Percentiles rank a stretch among this genome's conserved stretches.
These are phyloP conservation scores for Numenius arquata DNA, from an alignment of 2,113 vertebrate genomes.

Conservation along the genomic window DNA sequence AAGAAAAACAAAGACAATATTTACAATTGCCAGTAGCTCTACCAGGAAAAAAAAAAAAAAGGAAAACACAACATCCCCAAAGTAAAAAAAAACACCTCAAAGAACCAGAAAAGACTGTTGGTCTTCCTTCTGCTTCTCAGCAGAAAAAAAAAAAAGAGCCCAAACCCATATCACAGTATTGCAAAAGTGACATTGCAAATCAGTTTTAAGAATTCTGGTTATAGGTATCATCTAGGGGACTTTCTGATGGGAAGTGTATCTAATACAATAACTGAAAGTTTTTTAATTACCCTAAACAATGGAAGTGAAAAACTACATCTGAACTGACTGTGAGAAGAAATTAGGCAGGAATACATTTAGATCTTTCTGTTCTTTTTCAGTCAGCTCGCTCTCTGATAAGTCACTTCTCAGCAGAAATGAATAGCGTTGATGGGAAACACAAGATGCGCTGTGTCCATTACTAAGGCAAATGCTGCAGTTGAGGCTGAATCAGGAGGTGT, in stretches of 20 bases:
- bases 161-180: not conserved
- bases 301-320: not conserved
- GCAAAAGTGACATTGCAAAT: not conserved
- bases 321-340: not conserved
- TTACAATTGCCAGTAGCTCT: not conserved
- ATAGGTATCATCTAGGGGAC: not conserved
- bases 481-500: not conserved
- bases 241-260: not conserved
- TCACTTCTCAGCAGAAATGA: conserved; percentile 11
- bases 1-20: not conserved
- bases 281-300: conserved; percentile 11
- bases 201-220: not conserved
- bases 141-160: not conserved
- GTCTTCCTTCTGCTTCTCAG: not conserved
- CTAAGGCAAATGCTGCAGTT: not conserved
- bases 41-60: not conserved
- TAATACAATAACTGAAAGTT: conserved; percentile 34
- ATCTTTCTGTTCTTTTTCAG: not conserved
- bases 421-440: not conserved
- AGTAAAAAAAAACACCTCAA: not conserved
- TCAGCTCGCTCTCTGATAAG: not conserved
- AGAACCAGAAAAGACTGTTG: not conserved
- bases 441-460: not conserved
- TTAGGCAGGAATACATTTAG: not conserved
- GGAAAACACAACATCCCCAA: too few species aligned